phyloP scores from a whole-genome alignment of 2,888 invertebrate genomes.

The Harpagoxenus sublaevis region DNA sequence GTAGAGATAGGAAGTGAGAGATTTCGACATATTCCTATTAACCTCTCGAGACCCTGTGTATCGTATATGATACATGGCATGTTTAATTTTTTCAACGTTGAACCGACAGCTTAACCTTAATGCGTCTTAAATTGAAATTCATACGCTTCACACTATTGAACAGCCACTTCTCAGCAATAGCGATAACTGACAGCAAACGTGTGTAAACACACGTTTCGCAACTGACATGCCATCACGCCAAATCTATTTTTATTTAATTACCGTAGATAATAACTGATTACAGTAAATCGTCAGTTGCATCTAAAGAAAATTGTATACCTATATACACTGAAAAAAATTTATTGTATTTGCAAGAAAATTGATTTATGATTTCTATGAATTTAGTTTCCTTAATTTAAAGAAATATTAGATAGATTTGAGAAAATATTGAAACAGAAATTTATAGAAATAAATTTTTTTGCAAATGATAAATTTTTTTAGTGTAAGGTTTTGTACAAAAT shows the following conservation, averaged over 20 bases:
- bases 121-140: constrained; percentile 41
- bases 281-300: not conserved
- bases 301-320: not conserved
- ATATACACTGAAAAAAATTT: no score
- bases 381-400: no score
- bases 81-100: constrained; percentile 15
- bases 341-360: no score
- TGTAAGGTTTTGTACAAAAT: not conserved
- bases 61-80: constrained; percentile 28
- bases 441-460: no score
- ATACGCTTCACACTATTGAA: constrained; percentile 21
- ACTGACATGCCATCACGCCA: not conserved
- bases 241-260: not conserved
- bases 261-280: not conserved
- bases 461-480: no score
- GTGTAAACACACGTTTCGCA: constrained; percentile 4
- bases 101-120: constrained; percentile 18
- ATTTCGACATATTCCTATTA: constrained; percentile 51
- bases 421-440: no score
- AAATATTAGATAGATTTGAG: no score
- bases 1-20: constrained; percentile 39
- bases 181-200: constrained; percentile 11
- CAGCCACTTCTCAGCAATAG: not conserved
- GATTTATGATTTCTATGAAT: no score
- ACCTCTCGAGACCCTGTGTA: constrained; percentile 19